phyloP scores from a whole-genome alignment of 2,113 vertebrate genomes.

The Trogon melanurus region DNA sequence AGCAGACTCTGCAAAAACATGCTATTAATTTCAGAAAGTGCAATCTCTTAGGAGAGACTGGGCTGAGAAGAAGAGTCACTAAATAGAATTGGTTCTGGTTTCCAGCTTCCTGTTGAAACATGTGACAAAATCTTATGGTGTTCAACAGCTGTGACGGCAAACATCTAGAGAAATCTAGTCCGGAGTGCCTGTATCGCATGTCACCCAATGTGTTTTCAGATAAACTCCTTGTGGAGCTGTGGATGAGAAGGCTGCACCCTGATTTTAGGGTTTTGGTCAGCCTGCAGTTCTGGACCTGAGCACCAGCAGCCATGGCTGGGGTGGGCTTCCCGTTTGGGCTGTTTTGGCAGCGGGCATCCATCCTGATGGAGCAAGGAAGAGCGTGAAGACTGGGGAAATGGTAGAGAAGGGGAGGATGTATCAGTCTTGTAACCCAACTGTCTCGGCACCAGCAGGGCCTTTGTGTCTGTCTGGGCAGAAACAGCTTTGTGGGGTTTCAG shows the following conservation, averaged over 20 bases:
- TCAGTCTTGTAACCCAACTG: not conserved
- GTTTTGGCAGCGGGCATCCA: fast-evolving
- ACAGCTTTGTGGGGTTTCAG: not conserved
- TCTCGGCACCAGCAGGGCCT: not conserved
- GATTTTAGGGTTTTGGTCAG: not conserved
- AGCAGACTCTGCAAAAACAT: no score
- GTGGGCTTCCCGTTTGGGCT: fast-evolving
- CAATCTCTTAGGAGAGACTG: no score
- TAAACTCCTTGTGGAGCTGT: not conserved
- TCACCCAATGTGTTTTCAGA: not conserved
- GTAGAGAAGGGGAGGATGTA: not conserved
- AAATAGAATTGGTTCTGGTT: not conserved
- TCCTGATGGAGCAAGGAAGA: not conserved
- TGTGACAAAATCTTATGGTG: not conserved
- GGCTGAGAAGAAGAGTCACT: no score
- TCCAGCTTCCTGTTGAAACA: not conserved
- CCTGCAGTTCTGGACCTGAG: not conserved
- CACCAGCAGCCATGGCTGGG: fast-evolving
- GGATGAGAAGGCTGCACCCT: not conserved
- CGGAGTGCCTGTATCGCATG: fast-evolving
- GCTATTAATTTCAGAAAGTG: no score
- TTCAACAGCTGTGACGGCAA: not conserved
- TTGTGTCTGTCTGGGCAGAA: not conserved
- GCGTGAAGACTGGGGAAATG: not conserved
- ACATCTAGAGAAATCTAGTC: not conserved